Conservation (phyloP, 1,140 invertebrate species). For the Drosophila littoralis region DNA sequence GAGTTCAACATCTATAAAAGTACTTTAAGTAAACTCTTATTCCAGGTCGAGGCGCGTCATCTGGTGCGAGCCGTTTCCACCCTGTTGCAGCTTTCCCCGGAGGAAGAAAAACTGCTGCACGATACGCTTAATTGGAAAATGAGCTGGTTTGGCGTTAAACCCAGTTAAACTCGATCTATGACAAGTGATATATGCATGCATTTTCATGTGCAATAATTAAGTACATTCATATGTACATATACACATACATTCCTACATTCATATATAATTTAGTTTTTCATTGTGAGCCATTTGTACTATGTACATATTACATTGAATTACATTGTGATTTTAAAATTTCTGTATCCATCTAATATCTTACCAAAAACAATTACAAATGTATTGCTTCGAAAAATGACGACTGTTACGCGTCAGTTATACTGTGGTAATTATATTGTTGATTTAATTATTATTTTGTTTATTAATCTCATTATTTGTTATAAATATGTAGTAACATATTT, state of each 20-base stretch:
- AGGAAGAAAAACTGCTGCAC: conserved; percentile 94
- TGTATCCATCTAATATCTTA: conserved; percentile 20
- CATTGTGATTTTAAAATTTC: conserved; percentile 34
- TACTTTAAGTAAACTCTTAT: background rate
- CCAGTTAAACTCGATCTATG: conserved; percentile 85
- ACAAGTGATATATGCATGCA: conserved; percentile 32
- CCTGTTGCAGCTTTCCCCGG: conserved; percentile 92
- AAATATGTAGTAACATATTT: conserved; percentile 11
- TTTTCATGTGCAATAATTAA: conserved; percentile 29
- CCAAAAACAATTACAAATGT: background rate
- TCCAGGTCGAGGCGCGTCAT: conserved; percentile 91
- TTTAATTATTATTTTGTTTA: conserved; percentile 8
- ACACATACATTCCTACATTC: conserved; percentile 29
- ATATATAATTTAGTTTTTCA: conserved; percentile 25
- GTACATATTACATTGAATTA: conserved; percentile 32
- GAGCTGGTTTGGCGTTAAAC: conserved; percentile 92
- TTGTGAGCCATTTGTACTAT: conserved; percentile 35
- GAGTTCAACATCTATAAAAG: background rate
- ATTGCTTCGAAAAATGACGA: background rate
- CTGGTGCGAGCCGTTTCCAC: conserved; percentile 94
- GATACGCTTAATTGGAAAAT: conserved; percentile 95
- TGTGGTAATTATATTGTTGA: conserved; percentile 13
- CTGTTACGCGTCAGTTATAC: background rate
- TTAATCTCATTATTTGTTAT: conserved; percentile 10
- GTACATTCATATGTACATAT: conserved; percentile 41